Evolutionary conservation across 2,113 vertebrate species (phyloP), one percentile per base, ranked within the genome.

Genomic region (Trematomus loennbergii): DNA sequence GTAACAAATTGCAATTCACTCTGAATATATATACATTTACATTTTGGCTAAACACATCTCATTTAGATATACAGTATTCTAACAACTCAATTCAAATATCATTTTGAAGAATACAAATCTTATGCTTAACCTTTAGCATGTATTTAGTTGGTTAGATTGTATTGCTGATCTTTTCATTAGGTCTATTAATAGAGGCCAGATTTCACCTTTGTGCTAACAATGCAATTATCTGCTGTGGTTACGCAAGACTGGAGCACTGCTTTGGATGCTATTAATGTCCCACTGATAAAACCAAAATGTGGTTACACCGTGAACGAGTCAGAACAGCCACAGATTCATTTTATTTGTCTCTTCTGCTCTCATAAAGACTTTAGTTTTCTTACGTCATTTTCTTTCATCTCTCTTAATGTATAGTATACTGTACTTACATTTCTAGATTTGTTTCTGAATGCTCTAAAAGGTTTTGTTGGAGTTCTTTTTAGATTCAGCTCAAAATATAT

Each of bases 151-250:
- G 45, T 36, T 66, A 11, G 12, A 49, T 59, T 60, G 43, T 64
- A 64, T 59, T 77, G 12, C 43, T 72, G 57, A 63, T 67, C 33
- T 77, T 76, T 81, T 55, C 68, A 60, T 73, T 73, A 65, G 50
- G 15, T 29, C 36, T 48, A 63, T 82, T 74, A 29, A 71, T 69
- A 54, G 55, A 64, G n/a, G 20, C 18, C 25, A 45, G n/a, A 43
- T 75, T 86, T 87, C 25, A 81, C 29, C 60, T 85, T 75, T 78
- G 69, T 7, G 52, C 49, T 17, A 59, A 61, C 65, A 72, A 74
- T 73, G 77, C 60, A 75, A 62, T 83, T 89, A 85, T 63, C 58
- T 78, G 65, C 46, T 73, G 59, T 79, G 63, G 72, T 73, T 78
- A 73, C 15, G 12, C n/a, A 66, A 64, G 76, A 67, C 54, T 53